Percentiles rank a stretch among this genome's conserved stretches.
Conservation (phyloP, 2,797 vertebrate species). For the Taenioides sp. region DNA sequence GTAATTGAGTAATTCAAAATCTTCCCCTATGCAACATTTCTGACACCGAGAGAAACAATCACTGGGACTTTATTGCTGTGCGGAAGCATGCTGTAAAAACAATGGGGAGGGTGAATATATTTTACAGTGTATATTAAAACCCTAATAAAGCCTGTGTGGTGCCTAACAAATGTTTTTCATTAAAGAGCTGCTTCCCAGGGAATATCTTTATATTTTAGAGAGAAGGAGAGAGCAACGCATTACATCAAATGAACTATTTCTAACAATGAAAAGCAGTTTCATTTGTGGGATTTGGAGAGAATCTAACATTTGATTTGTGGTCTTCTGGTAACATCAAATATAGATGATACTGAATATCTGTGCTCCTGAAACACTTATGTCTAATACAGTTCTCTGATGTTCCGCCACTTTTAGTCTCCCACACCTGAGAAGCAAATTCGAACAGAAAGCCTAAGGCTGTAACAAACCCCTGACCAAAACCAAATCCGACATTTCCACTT, state of each 20-base stretch:
- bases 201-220: constrained; percentile 33
- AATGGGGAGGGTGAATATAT: constrained; percentile 19
- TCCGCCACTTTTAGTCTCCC: constrained; percentile 21
- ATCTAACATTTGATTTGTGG: constrained; percentile 41
- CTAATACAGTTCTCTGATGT: constrained; percentile 29
- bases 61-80: constrained; percentile 11
- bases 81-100: constrained; percentile 30
- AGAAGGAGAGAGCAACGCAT: constrained; percentile 27
- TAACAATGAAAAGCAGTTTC: constrained; percentile 35
- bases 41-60: not conserved
- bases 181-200: constrained; percentile 33
- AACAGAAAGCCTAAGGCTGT: constrained; percentile 17
- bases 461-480: constrained; percentile 37
- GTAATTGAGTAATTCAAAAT: constrained; percentile 23
- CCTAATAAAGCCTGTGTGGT: constrained; percentile 40
- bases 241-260: constrained; percentile 40
- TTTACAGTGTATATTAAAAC: constrained; percentile 23
- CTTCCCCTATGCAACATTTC: not conserved
- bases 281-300: constrained; percentile 47
- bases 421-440: constrained; percentile 34
- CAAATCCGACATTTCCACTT: constrained; percentile 24
- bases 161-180: constrained; percentile 42
- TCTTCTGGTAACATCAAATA: constrained; percentile 53
- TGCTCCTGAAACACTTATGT: constrained; percentile 39
- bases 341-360: constrained; percentile 19